phyloP scores from a whole-genome alignment of 2,888 invertebrate species.

The Chorisops tibialis region DNA sequence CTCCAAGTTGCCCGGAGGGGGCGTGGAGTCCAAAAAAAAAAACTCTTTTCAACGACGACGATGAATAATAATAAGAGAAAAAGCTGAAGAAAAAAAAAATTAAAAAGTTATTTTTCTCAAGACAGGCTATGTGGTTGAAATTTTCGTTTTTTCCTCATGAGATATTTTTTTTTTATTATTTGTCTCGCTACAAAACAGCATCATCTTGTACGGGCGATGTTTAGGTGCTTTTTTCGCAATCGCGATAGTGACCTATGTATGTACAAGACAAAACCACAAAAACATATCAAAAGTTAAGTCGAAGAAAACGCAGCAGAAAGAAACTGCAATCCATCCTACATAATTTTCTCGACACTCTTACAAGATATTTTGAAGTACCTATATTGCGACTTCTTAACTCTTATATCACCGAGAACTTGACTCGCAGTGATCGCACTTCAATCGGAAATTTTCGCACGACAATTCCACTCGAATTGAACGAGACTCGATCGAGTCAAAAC shows the following conservation, averaged over 20 bases:
- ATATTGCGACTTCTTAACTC: too few species aligned
- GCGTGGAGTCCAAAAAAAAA: conserved; percentile 24
- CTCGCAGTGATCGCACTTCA: too few species aligned
- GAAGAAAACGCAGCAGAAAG: neutral
- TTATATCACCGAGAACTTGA: too few species aligned
- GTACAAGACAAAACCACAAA: too few species aligned
- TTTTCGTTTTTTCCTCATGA: neutral
- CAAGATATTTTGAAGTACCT: too few species aligned
- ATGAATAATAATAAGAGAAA: conserved; percentile 22
- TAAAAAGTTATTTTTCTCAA: conserved; percentile 21
- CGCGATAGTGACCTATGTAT: neutral
- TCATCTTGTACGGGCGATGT: neutral
- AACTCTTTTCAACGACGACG: conserved; percentile 10
- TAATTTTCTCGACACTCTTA: neutral
- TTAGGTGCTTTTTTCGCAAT: neutral
- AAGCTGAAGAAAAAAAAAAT: conserved; percentile 7
- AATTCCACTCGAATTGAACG: too few species aligned
- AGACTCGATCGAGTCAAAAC: too few species aligned
- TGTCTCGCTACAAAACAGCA: too few species aligned
- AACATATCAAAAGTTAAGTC: neutral
- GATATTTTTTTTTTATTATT: neutral
- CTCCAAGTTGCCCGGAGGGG: conserved; percentile 20
- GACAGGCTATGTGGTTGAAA: conserved; percentile 19
- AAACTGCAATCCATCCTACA: neutral
- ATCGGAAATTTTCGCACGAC: too few species aligned